Conservation (phyloP, 2,888 invertebrate species). For the Drosophila conformis region DNA sequence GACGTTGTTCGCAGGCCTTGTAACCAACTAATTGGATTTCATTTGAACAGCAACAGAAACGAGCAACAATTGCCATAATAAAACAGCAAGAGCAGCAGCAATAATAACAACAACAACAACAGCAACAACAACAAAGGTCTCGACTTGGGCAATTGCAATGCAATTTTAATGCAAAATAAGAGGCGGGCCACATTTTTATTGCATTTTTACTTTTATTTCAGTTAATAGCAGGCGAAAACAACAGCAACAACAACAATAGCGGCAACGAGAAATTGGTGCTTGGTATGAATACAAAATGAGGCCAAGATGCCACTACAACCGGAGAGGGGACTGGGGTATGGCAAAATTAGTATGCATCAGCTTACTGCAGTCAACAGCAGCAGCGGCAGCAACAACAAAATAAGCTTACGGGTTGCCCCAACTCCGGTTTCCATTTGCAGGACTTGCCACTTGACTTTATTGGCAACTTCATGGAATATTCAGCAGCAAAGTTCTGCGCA, state of each 20-base stretch:
- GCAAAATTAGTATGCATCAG: slow-evolving; percentile 77
- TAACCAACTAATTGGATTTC: slow-evolving; percentile 79
- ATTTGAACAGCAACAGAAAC: slow-evolving; percentile 66
- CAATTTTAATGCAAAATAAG: slow-evolving; percentile 82
- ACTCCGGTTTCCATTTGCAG: slow-evolving; percentile 47
- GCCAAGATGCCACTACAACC: slow-evolving; percentile 71
- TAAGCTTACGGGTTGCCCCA: slow-evolving; percentile 12
- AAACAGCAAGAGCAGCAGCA: slow-evolving; percentile 46
- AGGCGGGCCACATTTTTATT: slow-evolving; percentile 76
- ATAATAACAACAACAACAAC: slow-evolving; percentile 40
- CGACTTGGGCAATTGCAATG: slow-evolving; percentile 76
- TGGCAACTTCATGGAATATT: slow-evolving; percentile 83
- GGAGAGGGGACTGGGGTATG: neutral
- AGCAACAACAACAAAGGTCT: slow-evolving; percentile 50
- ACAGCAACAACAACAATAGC: slow-evolving; percentile 28
- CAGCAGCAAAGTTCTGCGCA: slow-evolving; percentile 74
- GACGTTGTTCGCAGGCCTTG: slow-evolving; percentile 69
- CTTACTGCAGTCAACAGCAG: slow-evolving; percentile 67
- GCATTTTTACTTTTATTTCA: slow-evolving; percentile 77
- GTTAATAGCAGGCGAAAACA: slow-evolving; percentile 70
- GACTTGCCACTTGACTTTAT: slow-evolving; percentile 81
- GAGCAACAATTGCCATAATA: slow-evolving; percentile 65
- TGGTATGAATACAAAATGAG: slow-evolving; percentile 84
- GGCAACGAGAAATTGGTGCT: slow-evolving; percentile 80
- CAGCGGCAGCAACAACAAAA: slow-evolving; percentile 15